phyloP scores from a whole-genome alignment of 2,113 vertebrate genomes.

The Apeltes quadracus region DNA sequence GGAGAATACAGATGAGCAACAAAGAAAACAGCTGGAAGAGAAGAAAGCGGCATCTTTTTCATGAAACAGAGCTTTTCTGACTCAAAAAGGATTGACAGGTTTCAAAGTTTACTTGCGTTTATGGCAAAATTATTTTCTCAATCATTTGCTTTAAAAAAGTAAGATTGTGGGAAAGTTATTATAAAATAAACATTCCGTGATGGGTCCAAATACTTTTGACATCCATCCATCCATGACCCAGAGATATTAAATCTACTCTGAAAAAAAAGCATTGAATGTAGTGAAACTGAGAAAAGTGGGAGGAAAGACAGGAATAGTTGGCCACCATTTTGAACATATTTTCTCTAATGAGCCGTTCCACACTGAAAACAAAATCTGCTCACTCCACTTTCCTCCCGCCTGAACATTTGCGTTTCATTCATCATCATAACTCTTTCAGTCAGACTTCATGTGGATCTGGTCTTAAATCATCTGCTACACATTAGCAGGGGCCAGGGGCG shows the following conservation, averaged over 20 bases:
- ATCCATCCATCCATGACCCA: background rate
- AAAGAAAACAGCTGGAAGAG: too few species aligned
- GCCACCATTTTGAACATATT: background rate
- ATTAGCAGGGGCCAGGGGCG: conserved; percentile 68
- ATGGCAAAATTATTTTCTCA: background rate
- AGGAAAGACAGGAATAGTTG: background rate
- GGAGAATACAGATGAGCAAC: conserved; percentile 18
- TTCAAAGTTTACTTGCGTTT: too few species aligned
- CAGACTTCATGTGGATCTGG: conserved; percentile 57
- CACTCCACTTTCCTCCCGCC: conserved; percentile 34
- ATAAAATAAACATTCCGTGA: background rate
- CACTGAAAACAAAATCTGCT: conserved; percentile 7
- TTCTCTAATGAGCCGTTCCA: background rate
- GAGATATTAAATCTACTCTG: background rate
- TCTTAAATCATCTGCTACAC: conserved; percentile 76
- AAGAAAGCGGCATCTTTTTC: too few species aligned
- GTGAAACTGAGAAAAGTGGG: background rate
- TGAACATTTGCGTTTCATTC: conserved; percentile 65
- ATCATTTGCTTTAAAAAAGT: background rate
- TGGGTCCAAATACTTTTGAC: background rate
- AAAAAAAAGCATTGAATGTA: conserved; percentile 1
- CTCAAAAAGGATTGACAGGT: too few species aligned
- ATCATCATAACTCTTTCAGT: conserved; percentile 64
- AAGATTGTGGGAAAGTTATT: background rate
- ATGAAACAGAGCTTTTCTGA: too few species aligned